Evolutionary conservation across 1,140 invertebrate genomes (phyloP).

Genomic region (Formica exsecta): DNA sequence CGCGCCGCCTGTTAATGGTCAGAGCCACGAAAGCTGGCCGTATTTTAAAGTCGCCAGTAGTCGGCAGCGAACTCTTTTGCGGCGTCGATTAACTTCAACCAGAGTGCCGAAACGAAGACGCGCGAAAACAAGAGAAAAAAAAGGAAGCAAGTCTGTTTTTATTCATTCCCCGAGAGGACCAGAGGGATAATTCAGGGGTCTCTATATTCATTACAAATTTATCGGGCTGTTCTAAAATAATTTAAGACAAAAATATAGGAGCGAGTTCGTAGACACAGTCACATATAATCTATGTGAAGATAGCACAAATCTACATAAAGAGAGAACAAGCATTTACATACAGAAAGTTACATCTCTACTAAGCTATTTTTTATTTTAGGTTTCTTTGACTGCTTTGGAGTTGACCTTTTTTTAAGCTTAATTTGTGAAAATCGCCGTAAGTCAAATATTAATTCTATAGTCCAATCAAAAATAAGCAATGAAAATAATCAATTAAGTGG

Average conservation of each 20-base stretch:
- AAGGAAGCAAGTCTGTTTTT: slow-evolving; percentile 23
- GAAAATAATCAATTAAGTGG: background rate
- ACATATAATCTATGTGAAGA: background rate
- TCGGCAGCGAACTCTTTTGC: slow-evolving; percentile 71
- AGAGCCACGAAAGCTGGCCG: slow-evolving; percentile 74
- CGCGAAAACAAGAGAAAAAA: slow-evolving; percentile 27
- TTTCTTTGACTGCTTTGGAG: background rate
- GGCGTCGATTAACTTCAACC: slow-evolving; percentile 73
- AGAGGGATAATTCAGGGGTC: slow-evolving; percentile 36
- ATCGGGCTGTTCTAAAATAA: background rate
- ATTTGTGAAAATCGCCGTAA: background rate
- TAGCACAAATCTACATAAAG: background rate
- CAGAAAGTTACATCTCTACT: background rate
- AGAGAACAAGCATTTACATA: background rate
- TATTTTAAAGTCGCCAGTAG: slow-evolving; percentile 73
- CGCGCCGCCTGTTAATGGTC: slow-evolving; percentile 76
- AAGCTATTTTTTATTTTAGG: background rate
- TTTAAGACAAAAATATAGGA: background rate
- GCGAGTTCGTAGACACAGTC: background rate
- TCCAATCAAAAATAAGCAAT: background rate
- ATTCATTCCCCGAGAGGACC: slow-evolving; percentile 26
- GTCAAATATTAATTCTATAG: background rate
- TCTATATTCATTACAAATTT: slow-evolving; percentile 38
- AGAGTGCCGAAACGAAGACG: slow-evolving; percentile 58
- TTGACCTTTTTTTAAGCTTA: background rate